Evolutionary conservation across 1,140 invertebrate genomes (phyloP).

Genomic region (Bombyx mori): DNA sequence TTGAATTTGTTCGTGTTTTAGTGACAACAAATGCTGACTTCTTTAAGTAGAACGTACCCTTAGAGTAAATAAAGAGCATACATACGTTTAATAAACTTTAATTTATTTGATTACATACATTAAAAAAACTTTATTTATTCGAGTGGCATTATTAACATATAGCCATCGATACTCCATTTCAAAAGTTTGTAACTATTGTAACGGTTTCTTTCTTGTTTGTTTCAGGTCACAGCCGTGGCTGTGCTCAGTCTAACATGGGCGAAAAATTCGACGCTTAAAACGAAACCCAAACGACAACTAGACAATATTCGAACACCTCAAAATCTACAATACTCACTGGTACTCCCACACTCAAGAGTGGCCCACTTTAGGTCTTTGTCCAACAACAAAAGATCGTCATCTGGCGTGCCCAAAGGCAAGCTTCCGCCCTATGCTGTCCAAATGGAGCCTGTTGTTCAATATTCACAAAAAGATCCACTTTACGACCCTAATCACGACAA

Average conservation of each 20-base stretch:
- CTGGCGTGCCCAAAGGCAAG: slow-evolving; percentile 55
- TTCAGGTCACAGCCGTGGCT: slow-evolving; percentile 67
- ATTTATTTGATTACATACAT: too few relatives aligned
- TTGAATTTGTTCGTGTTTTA: too few relatives aligned
- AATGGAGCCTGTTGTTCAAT: slow-evolving; percentile 85
- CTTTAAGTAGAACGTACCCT: too few relatives aligned
- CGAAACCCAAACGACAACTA: slow-evolving; percentile 65
- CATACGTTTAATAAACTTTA: too few relatives aligned
- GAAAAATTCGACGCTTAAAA: slow-evolving; percentile 59
- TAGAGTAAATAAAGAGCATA: too few relatives aligned
- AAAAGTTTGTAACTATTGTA: background rate
- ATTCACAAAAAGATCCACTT: slow-evolving; percentile 82
- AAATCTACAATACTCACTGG: slow-evolving; percentile 72
- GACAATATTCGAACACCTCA: slow-evolving; percentile 70
- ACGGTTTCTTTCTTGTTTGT: slow-evolving; percentile 27
- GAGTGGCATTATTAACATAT: too few relatives aligned
- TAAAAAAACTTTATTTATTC: too few relatives aligned
- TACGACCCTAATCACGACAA: slow-evolving; percentile 73
- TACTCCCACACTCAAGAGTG: slow-evolving; percentile 69
- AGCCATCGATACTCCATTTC: too few relatives aligned
- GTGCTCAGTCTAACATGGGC: slow-evolving; percentile 60
- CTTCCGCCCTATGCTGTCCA: slow-evolving; percentile 81
- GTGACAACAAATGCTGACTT: too few relatives aligned
- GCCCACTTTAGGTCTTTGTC: slow-evolving; percentile 59
- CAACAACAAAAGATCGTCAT: slow-evolving; percentile 63